A percentile compares a stretch with the other conserved stretches of the same genome.
Conservation (phyloP, 2,113 vertebrate genomes). For the Dipodomys spectabilis region DNA sequence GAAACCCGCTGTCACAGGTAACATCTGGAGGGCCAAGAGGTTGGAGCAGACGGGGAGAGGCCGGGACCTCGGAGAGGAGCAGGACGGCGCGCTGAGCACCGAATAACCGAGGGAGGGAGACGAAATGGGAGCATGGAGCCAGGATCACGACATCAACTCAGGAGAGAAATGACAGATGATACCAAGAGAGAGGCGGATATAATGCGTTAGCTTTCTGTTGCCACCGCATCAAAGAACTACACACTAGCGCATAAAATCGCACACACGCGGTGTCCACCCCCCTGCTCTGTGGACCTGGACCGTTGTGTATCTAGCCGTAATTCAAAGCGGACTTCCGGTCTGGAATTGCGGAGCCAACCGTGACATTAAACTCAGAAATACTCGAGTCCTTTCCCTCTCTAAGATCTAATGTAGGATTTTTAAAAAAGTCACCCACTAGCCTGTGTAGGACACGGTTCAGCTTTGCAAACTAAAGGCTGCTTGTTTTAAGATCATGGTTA, state of each 20-base stretch:
- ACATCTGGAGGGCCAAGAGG: background rate
- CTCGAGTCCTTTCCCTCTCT: slow-evolving; percentile 21
- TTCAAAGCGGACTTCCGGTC: background rate
- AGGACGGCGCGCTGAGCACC: no score
- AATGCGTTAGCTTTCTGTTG: background rate
- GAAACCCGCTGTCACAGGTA: background rate
- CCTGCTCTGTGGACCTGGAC: background rate
- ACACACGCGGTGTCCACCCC: background rate
- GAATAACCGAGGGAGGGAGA: background rate
- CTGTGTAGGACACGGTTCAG: background rate
- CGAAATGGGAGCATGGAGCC: background rate
- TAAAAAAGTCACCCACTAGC: background rate
- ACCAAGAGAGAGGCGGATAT: background rate
- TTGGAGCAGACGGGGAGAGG: background rate
- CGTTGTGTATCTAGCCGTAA: background rate
- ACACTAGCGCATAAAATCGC: background rate
- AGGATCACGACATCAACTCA: background rate
- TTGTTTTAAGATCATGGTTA: slow-evolving; percentile 41
- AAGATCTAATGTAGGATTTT: slow-evolving; percentile 41
- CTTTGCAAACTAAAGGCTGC: slow-evolving; percentile 24
- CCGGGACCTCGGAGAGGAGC: no score
- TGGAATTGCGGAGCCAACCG: background rate
- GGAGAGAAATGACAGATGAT: background rate
- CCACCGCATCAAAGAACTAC: background rate
- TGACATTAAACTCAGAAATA: slow-evolving; percentile 31